These are phyloP conservation scores for Cervus canadensis DNA, from an alignment of 2,113 vertebrate species.

Conservation along the genomic window DNA sequence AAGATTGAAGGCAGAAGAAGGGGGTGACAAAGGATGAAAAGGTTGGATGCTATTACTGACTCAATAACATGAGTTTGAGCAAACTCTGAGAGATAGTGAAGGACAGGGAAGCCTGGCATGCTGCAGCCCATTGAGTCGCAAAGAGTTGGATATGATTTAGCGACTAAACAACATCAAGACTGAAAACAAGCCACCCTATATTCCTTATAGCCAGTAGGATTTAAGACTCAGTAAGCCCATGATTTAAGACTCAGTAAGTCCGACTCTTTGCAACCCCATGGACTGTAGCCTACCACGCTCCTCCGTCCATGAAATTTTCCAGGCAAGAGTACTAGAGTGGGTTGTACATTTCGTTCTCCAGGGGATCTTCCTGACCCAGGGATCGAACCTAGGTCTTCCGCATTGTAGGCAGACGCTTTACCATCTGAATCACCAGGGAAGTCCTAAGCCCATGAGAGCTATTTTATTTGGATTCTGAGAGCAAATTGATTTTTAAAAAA, in stretches of 20 bases:
- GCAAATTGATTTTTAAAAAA: background rate
- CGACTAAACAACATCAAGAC: background rate
- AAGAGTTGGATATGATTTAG: background rate
- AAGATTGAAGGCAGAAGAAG: background rate
- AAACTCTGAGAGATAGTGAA: background rate
- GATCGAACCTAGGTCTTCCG: no score
- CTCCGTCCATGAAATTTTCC: no score
- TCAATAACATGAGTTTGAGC: background rate
- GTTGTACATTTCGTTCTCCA: no score
- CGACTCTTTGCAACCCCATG: no score
- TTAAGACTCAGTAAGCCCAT: background rate
- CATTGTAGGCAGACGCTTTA: no score
- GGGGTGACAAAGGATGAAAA: background rate
- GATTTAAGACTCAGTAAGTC: no score
- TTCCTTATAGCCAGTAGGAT: background rate
- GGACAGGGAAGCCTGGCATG: background rate
- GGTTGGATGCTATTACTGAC: background rate
- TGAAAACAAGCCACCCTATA: background rate
- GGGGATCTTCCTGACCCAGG: no score
- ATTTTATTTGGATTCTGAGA: background rate
- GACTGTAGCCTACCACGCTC: no score
- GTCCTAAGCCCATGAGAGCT: background rate
- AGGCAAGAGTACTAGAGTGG: no score
- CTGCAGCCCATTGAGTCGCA: background rate
- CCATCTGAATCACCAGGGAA: no score